Percentiles rank a stretch among this genome's conserved stretches.
phyloP scores from a whole-genome alignment of 2,888 invertebrate species.

The Anodontia alba region DNA sequence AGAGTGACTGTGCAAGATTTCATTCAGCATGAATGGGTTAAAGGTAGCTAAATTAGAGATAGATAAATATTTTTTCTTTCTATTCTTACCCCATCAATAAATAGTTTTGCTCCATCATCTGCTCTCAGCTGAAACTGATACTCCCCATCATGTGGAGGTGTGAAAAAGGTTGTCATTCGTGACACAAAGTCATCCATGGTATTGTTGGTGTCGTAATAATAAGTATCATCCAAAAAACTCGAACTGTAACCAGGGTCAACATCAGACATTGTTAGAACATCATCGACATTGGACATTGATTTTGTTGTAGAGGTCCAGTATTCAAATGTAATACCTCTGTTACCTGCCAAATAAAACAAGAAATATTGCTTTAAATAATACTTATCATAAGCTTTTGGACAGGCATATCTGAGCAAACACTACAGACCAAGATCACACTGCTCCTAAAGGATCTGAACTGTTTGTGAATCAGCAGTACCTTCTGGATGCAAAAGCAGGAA shows the following conservation, averaged over 20 bases:
- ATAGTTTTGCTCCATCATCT: slow-evolving; percentile 70
- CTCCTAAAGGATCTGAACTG: no score
- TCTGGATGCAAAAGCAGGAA: no score
- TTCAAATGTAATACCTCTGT: slow-evolving; percentile 69
- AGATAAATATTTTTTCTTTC: no score
- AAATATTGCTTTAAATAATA: no score
- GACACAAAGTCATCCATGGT: slow-evolving; percentile 59
- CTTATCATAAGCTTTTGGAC: no score
- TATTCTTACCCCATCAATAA: slow-evolving; percentile 49
- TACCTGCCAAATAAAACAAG: slow-evolving; percentile 44
- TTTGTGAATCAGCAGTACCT: no score
- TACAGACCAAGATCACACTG: no score
- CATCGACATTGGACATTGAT: slow-evolving; percentile 26
- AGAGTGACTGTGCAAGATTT: no score
- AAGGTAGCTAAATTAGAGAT: no score
- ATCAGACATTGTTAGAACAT: slow-evolving; percentile 32
- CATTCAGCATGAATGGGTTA: no score
- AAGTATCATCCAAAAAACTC: slow-evolving; percentile 57
- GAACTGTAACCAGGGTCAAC: slow-evolving; percentile 53
- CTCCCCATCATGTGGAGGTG: slow-evolving; percentile 67
- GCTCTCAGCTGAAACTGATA: slow-evolving; percentile 69
- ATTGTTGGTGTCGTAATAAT: slow-evolving; percentile 40
- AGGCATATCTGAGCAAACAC: no score
- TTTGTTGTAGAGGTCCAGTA: slow-evolving; percentile 60
- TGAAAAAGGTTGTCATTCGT: slow-evolving; percentile 69